Evolutionary conservation across 2,797 vertebrate genomes (phyloP).

Genomic region (Cuculus canorus): DNA sequence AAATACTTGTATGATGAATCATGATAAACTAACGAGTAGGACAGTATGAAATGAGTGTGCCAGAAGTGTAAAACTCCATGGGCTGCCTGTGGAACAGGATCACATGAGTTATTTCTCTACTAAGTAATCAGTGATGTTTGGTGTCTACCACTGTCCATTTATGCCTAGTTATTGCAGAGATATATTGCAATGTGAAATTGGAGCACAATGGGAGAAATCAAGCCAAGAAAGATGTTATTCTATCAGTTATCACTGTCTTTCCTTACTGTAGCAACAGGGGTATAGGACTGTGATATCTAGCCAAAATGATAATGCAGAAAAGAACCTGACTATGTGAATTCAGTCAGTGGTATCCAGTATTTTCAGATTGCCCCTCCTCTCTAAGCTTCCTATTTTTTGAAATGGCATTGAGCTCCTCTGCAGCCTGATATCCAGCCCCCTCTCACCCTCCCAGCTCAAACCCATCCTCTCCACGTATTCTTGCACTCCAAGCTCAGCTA

Average conservation of each 20-base stretch:
- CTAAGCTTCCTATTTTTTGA: background rate
- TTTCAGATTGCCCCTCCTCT: background rate
- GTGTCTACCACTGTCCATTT: background rate
- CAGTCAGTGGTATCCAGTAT: background rate
- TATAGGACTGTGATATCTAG: background rate
- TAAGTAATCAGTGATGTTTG: background rate
- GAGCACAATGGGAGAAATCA: background rate
- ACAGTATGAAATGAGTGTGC: background rate
- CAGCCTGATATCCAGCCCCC: background rate
- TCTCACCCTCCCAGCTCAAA: background rate
- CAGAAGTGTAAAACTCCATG: background rate
- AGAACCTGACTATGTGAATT: background rate
- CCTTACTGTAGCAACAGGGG: background rate
- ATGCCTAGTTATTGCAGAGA: background rate
- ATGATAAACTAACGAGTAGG: background rate
- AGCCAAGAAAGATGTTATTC: background rate
- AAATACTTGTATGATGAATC: background rate
- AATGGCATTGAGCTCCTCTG: background rate
- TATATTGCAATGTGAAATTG: background rate
- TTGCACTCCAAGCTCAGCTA: background rate
- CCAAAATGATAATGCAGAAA: background rate
- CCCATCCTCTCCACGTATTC: background rate
- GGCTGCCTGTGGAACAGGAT: fast-evolving
- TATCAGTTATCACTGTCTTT: background rate
- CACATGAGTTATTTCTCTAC: background rate